Conservation (phyloP, 92 coral and sea anemone species). For the Paramuricea clavata region DNA sequence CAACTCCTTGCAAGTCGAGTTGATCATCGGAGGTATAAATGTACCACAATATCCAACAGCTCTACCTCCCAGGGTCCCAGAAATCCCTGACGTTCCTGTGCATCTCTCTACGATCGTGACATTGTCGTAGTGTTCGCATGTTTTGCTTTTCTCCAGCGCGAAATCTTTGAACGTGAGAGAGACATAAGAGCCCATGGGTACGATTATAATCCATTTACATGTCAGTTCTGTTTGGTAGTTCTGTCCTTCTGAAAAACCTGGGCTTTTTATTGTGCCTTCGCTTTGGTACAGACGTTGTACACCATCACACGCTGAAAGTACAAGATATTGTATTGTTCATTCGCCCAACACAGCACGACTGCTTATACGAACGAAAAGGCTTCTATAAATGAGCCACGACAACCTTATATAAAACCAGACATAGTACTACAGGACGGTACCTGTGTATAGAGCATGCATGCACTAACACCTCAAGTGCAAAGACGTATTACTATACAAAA, state of each 20-base stretch:
- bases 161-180: conserved; percentile 76
- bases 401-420: no score
- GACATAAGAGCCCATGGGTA: conserved; percentile 57
- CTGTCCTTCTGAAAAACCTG: conserved; percentile 23
- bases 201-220: conserved; percentile 71
- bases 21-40: conserved; percentile 68
- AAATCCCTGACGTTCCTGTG: conserved; percentile 66
- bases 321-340: no score
- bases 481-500: no score
- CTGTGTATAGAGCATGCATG: no score
- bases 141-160: conserved; percentile 84
- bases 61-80: conserved; percentile 37
- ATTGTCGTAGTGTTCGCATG: conserved; percentile 77
- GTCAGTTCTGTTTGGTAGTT: conserved; percentile 66
- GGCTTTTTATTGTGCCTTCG: conserved; percentile 53
- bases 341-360: no score
- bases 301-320: conserved; percentile 12
- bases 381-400: no score
- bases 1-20: conserved; percentile 78
- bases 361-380: no score
- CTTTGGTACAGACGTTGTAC: neutral
- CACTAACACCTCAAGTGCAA: no score
- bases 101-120: conserved; percentile 75
- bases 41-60: conserved; percentile 78
- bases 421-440: no score